Base-by-base conservation (phyloP, 1,140 invertebrate species). In the Brachionus rotundiformis region DNA sequence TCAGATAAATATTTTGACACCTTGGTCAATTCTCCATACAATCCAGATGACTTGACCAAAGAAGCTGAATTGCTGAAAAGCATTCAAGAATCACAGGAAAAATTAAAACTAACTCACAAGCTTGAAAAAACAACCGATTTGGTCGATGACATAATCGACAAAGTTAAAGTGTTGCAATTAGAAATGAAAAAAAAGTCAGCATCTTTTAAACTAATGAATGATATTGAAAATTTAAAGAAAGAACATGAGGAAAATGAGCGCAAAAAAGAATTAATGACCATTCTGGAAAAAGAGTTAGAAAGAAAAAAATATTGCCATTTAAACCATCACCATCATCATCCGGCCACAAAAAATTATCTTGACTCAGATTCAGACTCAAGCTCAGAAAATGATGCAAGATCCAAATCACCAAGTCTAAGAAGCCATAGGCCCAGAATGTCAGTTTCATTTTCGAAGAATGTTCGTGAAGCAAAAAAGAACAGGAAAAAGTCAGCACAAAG, bases 151-250 rank as follows among this genome's bases (percentile, higher is more conserved):
- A 79, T 79, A 2, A 63, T 79, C 10, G 76, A 79, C 11, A 79
- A 79, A 63, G 59, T 79, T 39, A 79, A 63, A 59, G 13, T 54
- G 8, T 41, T 79, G 25, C 76, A 79, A 63, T 36, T 16, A 1
- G 76, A 79, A 23, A 79, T 79, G 76, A 79, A 79, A 63, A 54
- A 63, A 54, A 79, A 79, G 41, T 79, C 47, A 33, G 76, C 29
- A 27, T 33, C 76, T 19, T 29, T 36, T 25, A 79, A 63, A 63
- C 31, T 63, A 23, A 23, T 27, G 19, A 79, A 27, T 11, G 76
- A 79, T 16, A 31, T 63, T 13, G 76, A 79, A 11, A 10, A 39
- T 4, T n/a, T 54, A 39, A 79, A 59, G 41, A 54, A 59, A 63
- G 44, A 79, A 23, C 76, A 33, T 29, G 76, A 79, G 23, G 19